Evolutionary conservation across 64 coral and sea anemone species (phyloP).

Genomic region (Cladopsammia gracilis): DNA sequence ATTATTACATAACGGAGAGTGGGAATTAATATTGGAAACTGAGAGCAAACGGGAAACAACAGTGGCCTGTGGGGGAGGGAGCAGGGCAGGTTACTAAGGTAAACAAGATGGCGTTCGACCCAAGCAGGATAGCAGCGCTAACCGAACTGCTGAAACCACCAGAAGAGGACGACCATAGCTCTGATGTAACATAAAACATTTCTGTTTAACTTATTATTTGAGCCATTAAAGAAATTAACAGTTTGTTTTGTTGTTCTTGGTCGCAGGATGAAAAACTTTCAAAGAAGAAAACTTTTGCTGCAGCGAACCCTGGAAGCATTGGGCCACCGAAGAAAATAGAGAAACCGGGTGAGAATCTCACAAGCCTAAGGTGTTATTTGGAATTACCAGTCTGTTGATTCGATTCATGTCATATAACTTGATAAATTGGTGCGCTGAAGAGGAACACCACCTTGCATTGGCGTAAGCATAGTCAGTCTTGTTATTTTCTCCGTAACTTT

Average conservation of each 20-base stretch:
- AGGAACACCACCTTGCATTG: no score
- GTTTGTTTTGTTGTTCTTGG: conserved; percentile 5
- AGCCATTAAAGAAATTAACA: neutral
- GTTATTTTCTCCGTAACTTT: no score
- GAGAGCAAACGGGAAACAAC: no score
- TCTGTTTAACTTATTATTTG: neutral
- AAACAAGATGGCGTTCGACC: conserved; percentile 82
- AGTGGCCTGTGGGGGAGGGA: no score
- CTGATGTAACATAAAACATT: conserved; percentile 63
- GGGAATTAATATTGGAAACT: no score
- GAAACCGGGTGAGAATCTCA: conserved; percentile 35
- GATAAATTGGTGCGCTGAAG: no score
- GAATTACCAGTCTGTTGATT: no score
- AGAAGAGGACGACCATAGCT: conserved; percentile 39
- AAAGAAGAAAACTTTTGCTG: neutral
- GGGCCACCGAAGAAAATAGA: conserved; percentile 69
- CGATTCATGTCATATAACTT: no score
- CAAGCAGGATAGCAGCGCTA: conserved; percentile 53
- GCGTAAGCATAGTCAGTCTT: no score
- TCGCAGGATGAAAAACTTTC: conserved; percentile 28
- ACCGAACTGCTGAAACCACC: conserved; percentile 81
- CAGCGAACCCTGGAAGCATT: conserved; percentile 80
- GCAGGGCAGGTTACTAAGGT: conserved; percentile 14
- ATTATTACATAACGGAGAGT: no score
- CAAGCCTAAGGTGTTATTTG: neutral